Conservation (phyloP, 2,888 invertebrate species). For the Gymnoscelis rufifasciata region DNA sequence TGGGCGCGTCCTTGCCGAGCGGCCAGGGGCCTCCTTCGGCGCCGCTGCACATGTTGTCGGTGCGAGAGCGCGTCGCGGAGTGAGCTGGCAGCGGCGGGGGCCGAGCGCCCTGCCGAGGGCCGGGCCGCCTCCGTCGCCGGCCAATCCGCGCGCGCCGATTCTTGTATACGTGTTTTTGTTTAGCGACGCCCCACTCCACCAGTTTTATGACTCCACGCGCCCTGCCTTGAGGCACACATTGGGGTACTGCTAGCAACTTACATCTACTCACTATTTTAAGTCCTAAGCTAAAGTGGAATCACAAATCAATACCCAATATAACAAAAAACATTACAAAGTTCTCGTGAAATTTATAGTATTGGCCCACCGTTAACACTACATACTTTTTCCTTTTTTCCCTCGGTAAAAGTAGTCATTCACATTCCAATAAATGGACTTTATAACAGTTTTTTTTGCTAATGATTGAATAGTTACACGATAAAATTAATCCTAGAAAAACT, state of each 20-base stretch:
- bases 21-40: constrained; percentile 74
- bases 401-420: too few relatives aligned
- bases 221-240: constrained; percentile 60
- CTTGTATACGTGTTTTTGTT: constrained; percentile 78
- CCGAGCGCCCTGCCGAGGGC: constrained; percentile 24
- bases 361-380: too few relatives aligned
- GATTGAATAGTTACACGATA: too few relatives aligned
- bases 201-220: constrained; percentile 62
- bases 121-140: constrained; percentile 32
- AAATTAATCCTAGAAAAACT: too few relatives aligned
- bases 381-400: too few relatives aligned
- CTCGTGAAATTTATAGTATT: too few relatives aligned
- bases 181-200: constrained; percentile 77
- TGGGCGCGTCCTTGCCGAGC: constrained; percentile 70
- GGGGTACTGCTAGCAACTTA: constrained; percentile 53
- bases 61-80: constrained; percentile 56
- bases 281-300: too few relatives aligned
- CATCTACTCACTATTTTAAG: constrained; percentile 22
- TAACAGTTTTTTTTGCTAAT: too few relatives aligned
- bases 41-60: constrained; percentile 73
- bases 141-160: constrained; percentile 61
- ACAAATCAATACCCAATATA: too few relatives aligned
- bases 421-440: too few relatives aligned
- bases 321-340: too few relatives aligned
- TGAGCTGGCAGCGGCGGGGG: constrained; percentile 35